phyloP scores from a whole-genome alignment of 2,888 invertebrate species.

The Tenthredo livida region DNA sequence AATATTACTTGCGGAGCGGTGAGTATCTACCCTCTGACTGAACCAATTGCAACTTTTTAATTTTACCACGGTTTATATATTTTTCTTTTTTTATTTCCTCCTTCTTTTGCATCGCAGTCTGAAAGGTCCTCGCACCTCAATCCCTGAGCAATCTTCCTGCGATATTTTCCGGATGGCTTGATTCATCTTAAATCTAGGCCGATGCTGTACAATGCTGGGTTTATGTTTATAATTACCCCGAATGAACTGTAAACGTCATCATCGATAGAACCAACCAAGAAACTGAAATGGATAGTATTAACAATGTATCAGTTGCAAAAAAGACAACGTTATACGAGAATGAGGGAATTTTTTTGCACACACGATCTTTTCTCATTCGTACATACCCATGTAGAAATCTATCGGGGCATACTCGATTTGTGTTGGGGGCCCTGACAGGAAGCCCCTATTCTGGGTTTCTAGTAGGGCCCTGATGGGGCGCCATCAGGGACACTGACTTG shows the following conservation, averaged over 20 bases:
- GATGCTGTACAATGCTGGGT: neutral
- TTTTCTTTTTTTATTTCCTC: neutral
- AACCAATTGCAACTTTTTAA: neutral
- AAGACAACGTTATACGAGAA: neutral
- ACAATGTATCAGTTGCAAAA: neutral
- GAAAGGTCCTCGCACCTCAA: neutral
- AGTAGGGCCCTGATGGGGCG: no score
- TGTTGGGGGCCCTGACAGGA: no score
- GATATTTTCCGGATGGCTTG: neutral
- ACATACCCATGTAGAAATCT: no score
- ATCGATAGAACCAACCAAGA: neutral
- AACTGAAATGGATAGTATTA: neutral
- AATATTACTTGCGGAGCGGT: neutral
- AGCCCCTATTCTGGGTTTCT: no score
- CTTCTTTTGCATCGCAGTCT: neutral
- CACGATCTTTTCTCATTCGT: conserved; percentile 1
- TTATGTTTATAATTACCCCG: neutral
- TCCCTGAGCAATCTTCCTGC: conserved; percentile 5
- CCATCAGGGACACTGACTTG: no score
- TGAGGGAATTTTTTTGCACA: neutral
- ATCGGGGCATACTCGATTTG: no score
- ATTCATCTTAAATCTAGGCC: neutral
- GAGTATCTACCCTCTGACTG: neutral
- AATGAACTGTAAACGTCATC: neutral
- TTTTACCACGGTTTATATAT: neutral